phyloP scores from a whole-genome alignment of 2,888 invertebrate genomes.

The Andrena praecox region DNA sequence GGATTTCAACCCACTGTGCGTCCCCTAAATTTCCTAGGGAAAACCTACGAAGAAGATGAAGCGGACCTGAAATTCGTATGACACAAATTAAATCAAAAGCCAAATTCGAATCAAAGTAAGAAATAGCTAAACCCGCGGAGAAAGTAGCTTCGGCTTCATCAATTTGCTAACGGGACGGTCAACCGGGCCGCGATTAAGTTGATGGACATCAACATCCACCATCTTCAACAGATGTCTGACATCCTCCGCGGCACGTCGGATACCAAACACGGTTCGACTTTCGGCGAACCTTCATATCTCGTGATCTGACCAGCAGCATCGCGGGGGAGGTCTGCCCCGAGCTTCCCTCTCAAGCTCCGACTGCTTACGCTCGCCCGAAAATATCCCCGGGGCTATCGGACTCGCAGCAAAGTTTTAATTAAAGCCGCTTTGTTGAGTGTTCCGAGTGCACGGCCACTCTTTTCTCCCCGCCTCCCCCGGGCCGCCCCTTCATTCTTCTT shows the following conservation, averaged over 20 bases:
- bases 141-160: neutral
- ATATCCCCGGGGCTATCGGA: slow-evolving; percentile 52
- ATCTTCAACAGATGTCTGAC: neutral
- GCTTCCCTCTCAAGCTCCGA: slow-evolving; percentile 7
- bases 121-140: too few relatives aligned
- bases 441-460: slow-evolving; percentile 36
- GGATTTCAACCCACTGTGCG: too few relatives aligned
- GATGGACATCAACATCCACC: neutral
- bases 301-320: slow-evolving; percentile 21
- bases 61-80: too few relatives aligned
- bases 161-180: neutral
- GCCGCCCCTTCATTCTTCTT: slow-evolving; percentile 13
- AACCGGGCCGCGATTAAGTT: neutral
- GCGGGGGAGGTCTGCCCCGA: neutral
- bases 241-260: neutral
- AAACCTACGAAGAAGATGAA: too few relatives aligned
- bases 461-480: neutral
- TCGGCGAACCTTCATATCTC: slow-evolving; percentile 38
- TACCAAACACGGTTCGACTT: slow-evolving; percentile 14
- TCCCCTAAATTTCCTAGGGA: too few relatives aligned
- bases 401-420: slow-evolving; percentile 67
- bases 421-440: slow-evolving; percentile 61
- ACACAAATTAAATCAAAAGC: neutral
- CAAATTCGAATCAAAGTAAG: neutral
- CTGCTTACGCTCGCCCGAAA: slow-evolving; percentile 44